Evolutionary conservation across 1,140 invertebrate genomes (phyloP), one percentile per base, ranked within the genome.

Genomic region (Ptiloglossa arizonensis): DNA sequence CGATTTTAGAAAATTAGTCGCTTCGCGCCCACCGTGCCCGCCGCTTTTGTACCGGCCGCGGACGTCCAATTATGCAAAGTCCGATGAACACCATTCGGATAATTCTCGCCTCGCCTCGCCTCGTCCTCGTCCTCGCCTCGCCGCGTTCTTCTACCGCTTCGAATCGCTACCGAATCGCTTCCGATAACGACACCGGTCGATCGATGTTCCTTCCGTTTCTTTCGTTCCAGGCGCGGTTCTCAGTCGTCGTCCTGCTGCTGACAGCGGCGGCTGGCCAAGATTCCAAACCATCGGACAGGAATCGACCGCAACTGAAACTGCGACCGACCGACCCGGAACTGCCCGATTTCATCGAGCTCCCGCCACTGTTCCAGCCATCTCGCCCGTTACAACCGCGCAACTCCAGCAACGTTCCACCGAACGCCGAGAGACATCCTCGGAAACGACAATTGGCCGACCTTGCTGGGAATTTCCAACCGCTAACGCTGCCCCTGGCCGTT

Each of bases 401-500:
- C 50, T 69, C 71, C 52, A 71, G 63, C 6, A 24, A 44, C 72
- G 67, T 52, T 71, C 73, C 80, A 54, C 44, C 54, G 46, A 72
- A 64, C 35, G 6, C 52, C 60, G 70, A 84, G 32, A 87, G 68
- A 59, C 86, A 83, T 48, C 85, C 84, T 11, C 82, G 87, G 35
- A 89, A 89, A 81, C 85, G 88, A 64, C 87, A 90, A 73, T 79
- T 89, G 48, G 46, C 35, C 13, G 76, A 87, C 72, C 57, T 82
- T 52, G 79, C 63, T 4, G 48, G 66, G 32, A 76, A 68, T 79
- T 86, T 81, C 62, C 64, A 75, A 32, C 63, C 67, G 41, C 50
- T 68, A 38, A 60, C 62, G 63, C 73, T 62, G 57, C 62, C 56
- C 48, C 46, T 81, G 50, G 80, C 22, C 38, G 69, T n/a, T 46